Percentiles rank a stretch among this genome's conserved stretches.
phyloP scores from a whole-genome alignment of 2,888 invertebrate genomes.

The Caenorhabditis zanzibari region DNA sequence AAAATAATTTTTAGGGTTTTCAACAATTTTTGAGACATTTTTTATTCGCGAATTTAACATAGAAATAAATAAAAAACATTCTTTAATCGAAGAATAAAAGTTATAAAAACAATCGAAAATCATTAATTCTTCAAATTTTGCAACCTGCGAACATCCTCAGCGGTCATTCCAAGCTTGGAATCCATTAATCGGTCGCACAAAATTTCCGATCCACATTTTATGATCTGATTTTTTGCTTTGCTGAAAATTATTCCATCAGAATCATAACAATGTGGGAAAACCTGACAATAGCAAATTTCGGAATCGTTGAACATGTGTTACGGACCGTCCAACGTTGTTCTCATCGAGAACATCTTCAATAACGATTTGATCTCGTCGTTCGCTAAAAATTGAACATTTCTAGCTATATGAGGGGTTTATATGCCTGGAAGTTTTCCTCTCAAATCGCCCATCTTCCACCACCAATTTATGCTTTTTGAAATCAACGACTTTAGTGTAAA shows the following conservation, averaged over 20 bases:
- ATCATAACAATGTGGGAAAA: too few species aligned
- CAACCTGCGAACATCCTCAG: too few species aligned
- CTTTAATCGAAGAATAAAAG: not conserved
- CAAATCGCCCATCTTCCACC: not conserved
- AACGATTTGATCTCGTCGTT: not conserved
- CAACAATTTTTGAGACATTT: not conserved
- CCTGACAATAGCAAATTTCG: not conserved
- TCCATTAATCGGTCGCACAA: too few species aligned
- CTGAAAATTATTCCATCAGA: not conserved
- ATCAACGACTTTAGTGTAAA: conserved; percentile 14
- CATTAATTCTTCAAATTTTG: too few species aligned
- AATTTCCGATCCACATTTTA: too few species aligned
- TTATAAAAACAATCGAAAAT: too few species aligned
- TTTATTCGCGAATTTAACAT: not conserved
- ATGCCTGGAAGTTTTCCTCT: not conserved
- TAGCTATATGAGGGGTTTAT: not conserved
- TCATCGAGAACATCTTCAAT: conserved; percentile 24
- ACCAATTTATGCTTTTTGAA: not conserved
- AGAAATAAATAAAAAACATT: not conserved
- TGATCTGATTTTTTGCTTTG: too few species aligned
- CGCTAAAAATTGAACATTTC: not conserved
- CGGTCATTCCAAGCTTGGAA: too few species aligned
- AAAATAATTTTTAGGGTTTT: not conserved
- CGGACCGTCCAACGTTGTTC: conserved; percentile 8
- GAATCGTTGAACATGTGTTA: not conserved